These are phyloP conservation scores for Darevskia nairensis DNA, from an alignment of 2,797 vertebrate species.

Conservation along the genomic window DNA sequence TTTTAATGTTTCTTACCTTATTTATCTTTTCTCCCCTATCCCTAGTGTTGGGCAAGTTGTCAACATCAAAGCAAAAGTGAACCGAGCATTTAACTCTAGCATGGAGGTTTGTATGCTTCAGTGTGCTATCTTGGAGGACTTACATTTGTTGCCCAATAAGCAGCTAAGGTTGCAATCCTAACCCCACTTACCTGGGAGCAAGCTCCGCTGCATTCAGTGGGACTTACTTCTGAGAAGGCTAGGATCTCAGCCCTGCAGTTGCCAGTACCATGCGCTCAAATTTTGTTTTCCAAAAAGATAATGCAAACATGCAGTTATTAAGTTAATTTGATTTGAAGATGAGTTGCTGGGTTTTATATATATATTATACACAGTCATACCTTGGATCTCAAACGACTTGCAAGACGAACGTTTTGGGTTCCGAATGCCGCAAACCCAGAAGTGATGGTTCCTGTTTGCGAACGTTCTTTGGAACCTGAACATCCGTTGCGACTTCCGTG, in stretches of 20 bases:
- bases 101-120: constrained; percentile 89
- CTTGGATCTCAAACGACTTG: no score
- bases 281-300: background rate
- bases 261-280: background rate
- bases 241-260: no score
- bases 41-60: constrained; percentile 93
- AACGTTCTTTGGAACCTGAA: no score
- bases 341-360: no score
- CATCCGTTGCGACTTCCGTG: no score
- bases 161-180: background rate
- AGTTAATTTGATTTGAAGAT: background rate
- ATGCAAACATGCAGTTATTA: background rate
- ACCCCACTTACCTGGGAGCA: background rate
- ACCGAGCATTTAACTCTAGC: constrained; percentile 96
- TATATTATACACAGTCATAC: no score
- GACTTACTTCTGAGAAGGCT: no score
- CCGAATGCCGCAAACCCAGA: no score
- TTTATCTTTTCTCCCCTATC: constrained; percentile 40
- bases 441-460: no score
- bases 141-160: no score
- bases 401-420: no score
- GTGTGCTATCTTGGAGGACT: no score
- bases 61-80: constrained; percentile 96
- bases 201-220: background rate
- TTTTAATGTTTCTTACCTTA: constrained; percentile 4